Percentiles rank a stretch among this genome's conserved stretches.
These are phyloP conservation scores for Halocynthia roretzi DNA, from an alignment of 23 tunicate genomes.

Conservation along the genomic window DNA sequence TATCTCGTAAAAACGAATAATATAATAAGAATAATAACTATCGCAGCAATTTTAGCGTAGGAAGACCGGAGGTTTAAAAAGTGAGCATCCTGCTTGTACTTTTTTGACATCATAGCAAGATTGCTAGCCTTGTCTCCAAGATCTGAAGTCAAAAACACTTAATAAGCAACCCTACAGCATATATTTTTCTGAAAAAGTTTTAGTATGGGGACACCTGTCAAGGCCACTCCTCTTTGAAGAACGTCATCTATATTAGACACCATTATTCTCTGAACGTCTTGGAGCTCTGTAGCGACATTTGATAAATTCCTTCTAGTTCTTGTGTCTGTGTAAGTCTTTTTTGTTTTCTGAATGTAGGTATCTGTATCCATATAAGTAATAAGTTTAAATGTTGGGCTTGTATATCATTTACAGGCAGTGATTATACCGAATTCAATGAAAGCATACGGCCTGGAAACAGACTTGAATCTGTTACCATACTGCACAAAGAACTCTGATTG, in stretches of 20 bases:
- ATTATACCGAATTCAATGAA: constrained; percentile 89
- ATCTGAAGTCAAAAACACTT: constrained; percentile 22
- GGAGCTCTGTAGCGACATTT: constrained; percentile 87
- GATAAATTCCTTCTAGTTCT: constrained; percentile 74
- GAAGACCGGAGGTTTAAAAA: constrained; percentile 78
- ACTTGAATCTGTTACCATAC: constrained; percentile 82
- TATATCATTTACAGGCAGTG: background rate
- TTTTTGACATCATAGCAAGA: constrained; percentile 70
- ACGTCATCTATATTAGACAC: constrained; percentile 95
- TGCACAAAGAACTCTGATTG: constrained; percentile 98
- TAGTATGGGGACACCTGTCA: constrained; percentile 33
- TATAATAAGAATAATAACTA: constrained; percentile 46
- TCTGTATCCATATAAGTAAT: constrained; percentile 18
- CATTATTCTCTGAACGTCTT: constrained; percentile 98
- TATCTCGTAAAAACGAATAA: constrained; percentile 54
- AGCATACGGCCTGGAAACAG: constrained; percentile 82
- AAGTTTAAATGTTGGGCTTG: background rate
- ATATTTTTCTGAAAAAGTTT: background rate
- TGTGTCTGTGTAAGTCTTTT: constrained; percentile 80
- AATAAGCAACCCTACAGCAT: background rate
- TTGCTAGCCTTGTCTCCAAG: constrained; percentile 84
- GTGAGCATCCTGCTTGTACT: constrained; percentile 93
- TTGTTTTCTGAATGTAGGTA: constrained; percentile 95
- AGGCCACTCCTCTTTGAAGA: constrained; percentile 72
- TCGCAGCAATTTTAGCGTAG: constrained; percentile 80